Percentiles rank a stretch among this genome's conserved stretches.
Evolutionary conservation across 2,888 invertebrate genomes (phyloP).

Genomic region (Cataglyphis livida): DNA sequence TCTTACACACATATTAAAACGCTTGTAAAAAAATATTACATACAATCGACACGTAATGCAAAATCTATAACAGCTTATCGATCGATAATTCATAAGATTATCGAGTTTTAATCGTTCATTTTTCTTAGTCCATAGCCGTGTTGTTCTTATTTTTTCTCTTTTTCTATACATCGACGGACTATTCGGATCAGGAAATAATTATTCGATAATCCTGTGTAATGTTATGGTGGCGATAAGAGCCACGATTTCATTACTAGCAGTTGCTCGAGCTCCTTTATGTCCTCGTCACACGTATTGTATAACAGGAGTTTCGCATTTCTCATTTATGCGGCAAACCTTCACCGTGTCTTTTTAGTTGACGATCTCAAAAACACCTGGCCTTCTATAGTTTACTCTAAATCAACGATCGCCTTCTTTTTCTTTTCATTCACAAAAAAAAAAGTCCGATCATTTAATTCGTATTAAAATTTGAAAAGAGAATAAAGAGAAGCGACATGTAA

Average conservation of each 20-base stretch:
- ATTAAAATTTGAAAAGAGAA: not conserved
- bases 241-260: slow-evolving; percentile 73
- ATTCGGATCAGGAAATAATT: slow-evolving; percentile 64
- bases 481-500: not conserved
- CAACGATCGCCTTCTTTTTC: not conserved
- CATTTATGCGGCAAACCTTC: slow-evolving; percentile 63
- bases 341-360: slow-evolving; percentile 32
- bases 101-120: slow-evolving; percentile 12
- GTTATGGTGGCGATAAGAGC: slow-evolving; percentile 74
- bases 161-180: slow-evolving; percentile 41
- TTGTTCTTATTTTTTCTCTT: slow-evolving; percentile 15
- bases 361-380: slow-evolving; percentile 41
- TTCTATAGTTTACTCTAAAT: not conserved
- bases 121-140: not conserved
- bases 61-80: slow-evolving; percentile 2
- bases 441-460: not conserved
- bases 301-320: slow-evolving; percentile 71
- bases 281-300: slow-evolving; percentile 67
- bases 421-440: not conserved
- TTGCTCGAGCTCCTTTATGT: slow-evolving; percentile 66
- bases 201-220: slow-evolving; percentile 63
- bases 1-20: not conserved
- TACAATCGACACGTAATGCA: not conserved
- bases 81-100: slow-evolving; percentile 44
- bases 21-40: not conserved